phyloP scores from a whole-genome alignment of 2,888 invertebrate species.

The Nymphalis c-album region DNA sequence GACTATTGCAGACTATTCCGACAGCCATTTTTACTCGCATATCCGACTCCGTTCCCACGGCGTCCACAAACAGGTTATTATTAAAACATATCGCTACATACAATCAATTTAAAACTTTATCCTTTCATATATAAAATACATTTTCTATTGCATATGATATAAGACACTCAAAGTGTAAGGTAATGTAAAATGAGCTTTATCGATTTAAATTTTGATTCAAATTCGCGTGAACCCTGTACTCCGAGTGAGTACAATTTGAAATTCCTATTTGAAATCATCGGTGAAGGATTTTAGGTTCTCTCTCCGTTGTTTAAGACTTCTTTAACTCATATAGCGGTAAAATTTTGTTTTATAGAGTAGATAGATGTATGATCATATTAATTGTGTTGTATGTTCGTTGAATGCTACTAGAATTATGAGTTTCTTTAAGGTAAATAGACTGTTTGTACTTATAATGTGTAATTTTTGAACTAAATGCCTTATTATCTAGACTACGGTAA shows the following conservation, averaged over 20 bases:
- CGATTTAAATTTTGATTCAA: conserved; percentile 21
- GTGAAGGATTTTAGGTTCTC: conserved; percentile 79
- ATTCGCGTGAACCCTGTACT: conserved; percentile 8
- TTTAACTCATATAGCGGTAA: conserved; percentile 73
- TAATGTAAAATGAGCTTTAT: conserved; percentile 20
- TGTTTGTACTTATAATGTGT: background rate
- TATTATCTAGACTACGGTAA: conserved; percentile 9
- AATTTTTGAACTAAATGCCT: conserved; percentile 3
- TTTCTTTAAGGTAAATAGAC: conserved; percentile 9
- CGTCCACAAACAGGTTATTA: conserved; percentile 79
- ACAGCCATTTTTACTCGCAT: conserved; percentile 79
- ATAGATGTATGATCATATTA: conserved; percentile 68
- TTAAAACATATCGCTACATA: conserved; percentile 67
- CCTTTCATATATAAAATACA: conserved; percentile 44
- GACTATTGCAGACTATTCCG: conserved; percentile 80
- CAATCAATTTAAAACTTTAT: conserved; percentile 55
- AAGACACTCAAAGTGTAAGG: conserved; percentile 25
- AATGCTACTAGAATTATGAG: conserved; percentile 27
- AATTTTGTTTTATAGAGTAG: conserved; percentile 69
- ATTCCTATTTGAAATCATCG: conserved; percentile 76
- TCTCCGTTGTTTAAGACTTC: conserved; percentile 71
- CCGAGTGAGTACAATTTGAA: conserved; percentile 75
- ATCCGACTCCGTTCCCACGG: conserved; percentile 80
- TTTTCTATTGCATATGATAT: conserved; percentile 40
- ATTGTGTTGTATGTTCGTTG: conserved; percentile 45